Evolutionary conservation across 2,888 invertebrate genomes (phyloP), one percentile per base, ranked within the genome.

Genomic region (Serrognathus titanus): DNA sequence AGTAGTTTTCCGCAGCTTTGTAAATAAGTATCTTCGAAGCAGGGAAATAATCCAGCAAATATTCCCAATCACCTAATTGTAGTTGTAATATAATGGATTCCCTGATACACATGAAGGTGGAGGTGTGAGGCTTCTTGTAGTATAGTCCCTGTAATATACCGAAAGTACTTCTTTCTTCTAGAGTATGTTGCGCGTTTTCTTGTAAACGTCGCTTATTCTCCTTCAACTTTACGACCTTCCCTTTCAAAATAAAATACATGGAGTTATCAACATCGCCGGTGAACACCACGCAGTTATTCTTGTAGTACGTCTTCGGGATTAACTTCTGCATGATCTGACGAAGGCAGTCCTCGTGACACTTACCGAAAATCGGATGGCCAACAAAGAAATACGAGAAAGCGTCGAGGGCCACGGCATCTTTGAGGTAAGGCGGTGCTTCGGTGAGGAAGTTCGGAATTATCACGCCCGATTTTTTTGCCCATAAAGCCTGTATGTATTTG

Each of bases 211-310:
- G 24, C 4, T 37, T 16, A 8, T 48, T 48, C 9, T 57, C 54
- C n/a, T 43, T 35, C 10, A 60, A 40, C 38, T 50, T 48, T 4
- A 46, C 41, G 9, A 60, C 53, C 20, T 53, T 51, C 6, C 57
- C 60, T n/a, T 51, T 31, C 36, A 53, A 46, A 41, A 60, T 48
- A 12, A 60, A 60, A 51, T 60, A 60, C 60, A 60, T 60, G 13
- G 51, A 48, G 12, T 36, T 41, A 20, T 60, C 55, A 36, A 60
- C 51, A 8, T 50, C 35, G 13, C 57, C 60, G 37, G 37, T 60
- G 40, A 60, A 60, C 39, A 53, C 51, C 16, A 60, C 47, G 35
- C 51, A 60, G 20, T 60, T 57, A 13, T 54, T 54, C 8, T 36
- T 12, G 45, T 53, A 60, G 37, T 57, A 60, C 7, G 49, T 51